Base-by-base conservation (phyloP, 2,888 invertebrate genomes). In the Boloria selene region DNA sequence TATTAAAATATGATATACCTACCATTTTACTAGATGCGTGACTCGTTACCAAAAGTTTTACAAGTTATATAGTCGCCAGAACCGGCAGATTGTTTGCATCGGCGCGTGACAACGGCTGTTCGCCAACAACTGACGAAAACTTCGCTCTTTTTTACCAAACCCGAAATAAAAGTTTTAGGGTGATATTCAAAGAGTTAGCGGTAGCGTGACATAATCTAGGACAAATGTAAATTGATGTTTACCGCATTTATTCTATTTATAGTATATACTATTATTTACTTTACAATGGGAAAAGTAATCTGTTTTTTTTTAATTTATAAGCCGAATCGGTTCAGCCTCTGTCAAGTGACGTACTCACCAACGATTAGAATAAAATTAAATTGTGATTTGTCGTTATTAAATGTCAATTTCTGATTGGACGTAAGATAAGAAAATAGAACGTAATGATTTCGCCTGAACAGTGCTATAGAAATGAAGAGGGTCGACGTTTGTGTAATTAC, bases 401-500 rank as follows among this genome's bases (percentile, higher is more conserved):
- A 64, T 51, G 56, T 16, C 18, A 60, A 60, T 67, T 62, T 52
- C 17, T 42, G 22, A 54, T 52, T 71, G 68, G 75, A 75, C 72
- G 75, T 75, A 78, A 67, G 70, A 70, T 74, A 75, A 73, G 67
- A 64, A 76, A 79, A 77, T 74, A 73, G 80, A 77, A 82, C 79
- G 83, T 80, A 84, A 82, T 84, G 87, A 87, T 87, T 87, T 87
- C 77, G 77, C 77, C 67, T 78, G 78, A 77, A 76, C 75, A 42
- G 51, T 52, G 50, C 75, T 79, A 74, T 80, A 83, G 82, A 86
- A 84, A 90, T 90, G 90, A 91, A 86, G 87, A 90, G 90, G 91
- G 91, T 90, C 84, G 90, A 90, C 90, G 85, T 88, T 85, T 86
- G 84, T 81, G 86, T 90, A 90, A 90, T 90, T 90, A 89, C 85